Evolutionary conservation across 2,888 invertebrate genomes (phyloP).

Genomic region (Pandemis corylana): DNA sequence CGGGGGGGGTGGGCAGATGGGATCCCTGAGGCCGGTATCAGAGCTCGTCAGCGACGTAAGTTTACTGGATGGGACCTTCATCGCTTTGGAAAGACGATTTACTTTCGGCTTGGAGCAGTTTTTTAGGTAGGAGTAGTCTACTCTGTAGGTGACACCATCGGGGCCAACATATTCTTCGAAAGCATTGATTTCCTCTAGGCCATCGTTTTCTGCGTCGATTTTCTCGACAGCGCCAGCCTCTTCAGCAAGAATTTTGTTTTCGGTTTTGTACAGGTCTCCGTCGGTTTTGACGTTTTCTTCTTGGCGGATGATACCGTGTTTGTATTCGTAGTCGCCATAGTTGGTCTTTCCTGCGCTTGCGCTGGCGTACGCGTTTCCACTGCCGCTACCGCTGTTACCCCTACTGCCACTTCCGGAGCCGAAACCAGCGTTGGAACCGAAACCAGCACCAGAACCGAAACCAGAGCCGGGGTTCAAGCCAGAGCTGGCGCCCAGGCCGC

Average conservation of each 20-base stretch:
- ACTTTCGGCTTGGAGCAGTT: conserved; percentile 85
- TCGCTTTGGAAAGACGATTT: conserved; percentile 87
- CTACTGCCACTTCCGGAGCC: conserved; percentile 24
- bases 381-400: conserved; percentile 29
- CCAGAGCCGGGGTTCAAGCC: background rate
- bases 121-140: conserved; percentile 78
- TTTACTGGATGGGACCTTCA: conserved; percentile 85
- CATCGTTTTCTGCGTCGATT: conserved; percentile 63
- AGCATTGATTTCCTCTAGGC: conserved; percentile 69
- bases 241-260: conserved; percentile 79
- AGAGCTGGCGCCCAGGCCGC: conserved; percentile 15
- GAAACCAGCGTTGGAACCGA: conserved; percentile 10
- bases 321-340: conserved; percentile 66
- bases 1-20: conserved; percentile 87
- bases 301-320: conserved; percentile 75
- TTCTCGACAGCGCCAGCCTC: conserved; percentile 73
- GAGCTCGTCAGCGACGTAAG: conserved; percentile 89
- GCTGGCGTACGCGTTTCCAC: conserved; percentile 31
- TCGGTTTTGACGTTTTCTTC: conserved; percentile 67
- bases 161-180: conserved; percentile 76
- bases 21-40: conserved; percentile 87
- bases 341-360: conserved; percentile 36
- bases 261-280: conserved; percentile 81
- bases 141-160: conserved; percentile 78
- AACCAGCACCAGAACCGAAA: conserved; percentile 8